Evolutionary conservation across 1,140 invertebrate species (phyloP).

Genomic region (Drosophila ironensis): DNA sequence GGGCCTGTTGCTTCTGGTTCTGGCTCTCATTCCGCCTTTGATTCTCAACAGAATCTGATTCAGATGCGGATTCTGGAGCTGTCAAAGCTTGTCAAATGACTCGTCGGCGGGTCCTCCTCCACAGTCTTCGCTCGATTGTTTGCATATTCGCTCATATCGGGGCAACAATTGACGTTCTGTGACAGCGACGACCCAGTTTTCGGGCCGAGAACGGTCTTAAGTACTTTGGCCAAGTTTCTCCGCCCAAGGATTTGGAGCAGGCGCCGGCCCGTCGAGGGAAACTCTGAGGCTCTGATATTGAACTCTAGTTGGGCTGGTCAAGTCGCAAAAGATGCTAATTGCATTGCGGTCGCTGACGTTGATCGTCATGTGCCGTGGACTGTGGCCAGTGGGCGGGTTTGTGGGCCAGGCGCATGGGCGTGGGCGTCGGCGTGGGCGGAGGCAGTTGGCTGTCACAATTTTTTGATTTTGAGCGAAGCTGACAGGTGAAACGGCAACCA

Average conservation of each 20-base stretch:
- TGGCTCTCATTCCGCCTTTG: no score
- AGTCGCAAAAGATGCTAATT: conserved; percentile 60
- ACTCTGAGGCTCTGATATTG: conserved; percentile 47
- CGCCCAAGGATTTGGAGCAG: conserved; percentile 56
- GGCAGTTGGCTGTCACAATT: conserved; percentile 55
- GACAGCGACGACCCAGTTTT: conserved; percentile 69
- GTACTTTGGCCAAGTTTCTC: conserved; percentile 69
- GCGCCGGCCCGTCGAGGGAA: background rate
- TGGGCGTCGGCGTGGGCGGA: conserved; percentile 18
- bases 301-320: conserved; percentile 46
- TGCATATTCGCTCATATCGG: conserved; percentile 23
- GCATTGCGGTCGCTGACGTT: conserved; percentile 34
- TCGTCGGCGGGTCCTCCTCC: conserved; percentile 52
- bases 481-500: conserved; percentile 51
- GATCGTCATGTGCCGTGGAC: conserved; percentile 44
- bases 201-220: conserved; percentile 24
- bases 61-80: conserved; percentile 43
- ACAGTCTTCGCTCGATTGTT: conserved; percentile 36
- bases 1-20: conserved; percentile 28
- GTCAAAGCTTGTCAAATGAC: conserved; percentile 67
- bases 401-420: conserved; percentile 24
- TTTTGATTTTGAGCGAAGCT: conserved; percentile 57
- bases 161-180: conserved; percentile 48
- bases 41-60: conserved; percentile 8
- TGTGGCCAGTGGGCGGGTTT: background rate